A percentile compares a stretch with the other conserved stretches of the same genome.
Evolutionary conservation across 37 sponge, comb jelly and placozoan species (phyloP).

Genomic region (Agelas oroides): DNA sequence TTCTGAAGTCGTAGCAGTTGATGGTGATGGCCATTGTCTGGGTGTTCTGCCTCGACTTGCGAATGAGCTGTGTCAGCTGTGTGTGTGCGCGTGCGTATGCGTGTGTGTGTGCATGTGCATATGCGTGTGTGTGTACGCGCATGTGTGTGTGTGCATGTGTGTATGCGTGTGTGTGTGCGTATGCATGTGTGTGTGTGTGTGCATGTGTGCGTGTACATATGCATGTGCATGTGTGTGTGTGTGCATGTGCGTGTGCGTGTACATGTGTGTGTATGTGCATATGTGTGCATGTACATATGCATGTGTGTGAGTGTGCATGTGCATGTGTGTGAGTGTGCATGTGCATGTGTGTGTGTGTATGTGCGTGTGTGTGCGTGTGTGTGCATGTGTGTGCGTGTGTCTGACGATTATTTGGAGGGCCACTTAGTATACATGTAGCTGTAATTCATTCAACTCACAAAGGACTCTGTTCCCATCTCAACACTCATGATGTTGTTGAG

Average conservation of each 20-base stretch:
- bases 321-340: slow-evolving; percentile 13
- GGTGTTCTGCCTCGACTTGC: slow-evolving; percentile 1
- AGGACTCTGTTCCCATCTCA: slow-evolving; percentile 49
- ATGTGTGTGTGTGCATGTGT: too few species aligned
- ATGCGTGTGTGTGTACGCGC: too few species aligned
- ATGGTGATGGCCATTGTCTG: slow-evolving; percentile 37
- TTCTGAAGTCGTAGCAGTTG: slow-evolving; percentile 55
- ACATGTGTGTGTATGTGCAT: not conserved
- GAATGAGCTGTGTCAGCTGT: not conserved
- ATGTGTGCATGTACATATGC: slow-evolving; percentile 4
- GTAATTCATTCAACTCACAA: slow-evolving; percentile 12
- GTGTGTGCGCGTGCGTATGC: not conserved
- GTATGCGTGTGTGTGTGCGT: too few species aligned
- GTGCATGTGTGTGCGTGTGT: slow-evolving; percentile 7
- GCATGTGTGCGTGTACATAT: too few species aligned
- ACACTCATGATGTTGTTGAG: slow-evolving; percentile 75
- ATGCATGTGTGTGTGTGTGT: slow-evolving; percentile 23
- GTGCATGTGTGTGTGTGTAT: not conserved
- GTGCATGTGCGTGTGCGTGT: too few species aligned
- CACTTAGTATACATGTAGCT: not conserved
- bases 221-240: too few species aligned
- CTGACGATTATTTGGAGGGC: too few species aligned
- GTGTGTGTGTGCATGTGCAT: too few species aligned
- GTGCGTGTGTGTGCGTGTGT: not conserved
- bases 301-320: not conserved